Evolutionary conservation across 2,888 invertebrate species (phyloP).

Genomic region (Agonopterix subpropinquella): DNA sequence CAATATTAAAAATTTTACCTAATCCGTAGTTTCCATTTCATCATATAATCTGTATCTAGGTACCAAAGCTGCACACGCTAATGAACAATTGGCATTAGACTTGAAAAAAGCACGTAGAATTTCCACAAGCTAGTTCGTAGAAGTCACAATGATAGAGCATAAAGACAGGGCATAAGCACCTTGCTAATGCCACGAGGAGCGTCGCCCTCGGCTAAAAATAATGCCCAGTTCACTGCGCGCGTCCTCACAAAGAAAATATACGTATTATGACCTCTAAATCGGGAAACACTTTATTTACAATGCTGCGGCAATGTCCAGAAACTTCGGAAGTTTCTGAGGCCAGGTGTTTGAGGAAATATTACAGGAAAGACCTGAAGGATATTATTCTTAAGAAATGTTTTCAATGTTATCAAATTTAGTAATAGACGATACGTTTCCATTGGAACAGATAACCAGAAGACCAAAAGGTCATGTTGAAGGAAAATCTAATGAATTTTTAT

Average conservation of each 20-base stretch:
- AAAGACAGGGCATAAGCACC: slow-evolving; percentile 9
- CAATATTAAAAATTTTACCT: too few relatives aligned
- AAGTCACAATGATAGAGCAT: slow-evolving; percentile 32
- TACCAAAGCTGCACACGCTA: too few relatives aligned
- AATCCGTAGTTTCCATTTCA: too few relatives aligned
- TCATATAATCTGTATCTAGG: too few relatives aligned
- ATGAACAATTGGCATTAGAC: too few relatives aligned
- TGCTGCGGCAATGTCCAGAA: slow-evolving; percentile 18
- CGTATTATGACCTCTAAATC: slow-evolving; percentile 53
- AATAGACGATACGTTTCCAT: too few relatives aligned
- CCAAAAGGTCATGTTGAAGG: not conserved
- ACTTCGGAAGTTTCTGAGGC: not conserved
- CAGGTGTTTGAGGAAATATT: too few relatives aligned
- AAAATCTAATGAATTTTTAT: slow-evolving; percentile 1
- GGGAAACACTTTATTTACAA: slow-evolving; percentile 38
- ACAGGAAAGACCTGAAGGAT: too few relatives aligned
- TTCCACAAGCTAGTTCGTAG: not conserved
- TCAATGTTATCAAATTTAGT: too few relatives aligned
- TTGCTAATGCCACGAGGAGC: slow-evolving; percentile 30
- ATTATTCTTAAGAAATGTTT: too few relatives aligned
- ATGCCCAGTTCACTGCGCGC: slow-evolving; percentile 59
- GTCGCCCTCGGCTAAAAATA: slow-evolving; percentile 70
- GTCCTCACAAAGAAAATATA: slow-evolving; percentile 67
- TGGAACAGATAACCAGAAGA: not conserved
- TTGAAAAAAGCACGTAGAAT: too few relatives aligned